phyloP scores from a whole-genome alignment of 2,888 invertebrate genomes.

The Drosophila formosana region DNA sequence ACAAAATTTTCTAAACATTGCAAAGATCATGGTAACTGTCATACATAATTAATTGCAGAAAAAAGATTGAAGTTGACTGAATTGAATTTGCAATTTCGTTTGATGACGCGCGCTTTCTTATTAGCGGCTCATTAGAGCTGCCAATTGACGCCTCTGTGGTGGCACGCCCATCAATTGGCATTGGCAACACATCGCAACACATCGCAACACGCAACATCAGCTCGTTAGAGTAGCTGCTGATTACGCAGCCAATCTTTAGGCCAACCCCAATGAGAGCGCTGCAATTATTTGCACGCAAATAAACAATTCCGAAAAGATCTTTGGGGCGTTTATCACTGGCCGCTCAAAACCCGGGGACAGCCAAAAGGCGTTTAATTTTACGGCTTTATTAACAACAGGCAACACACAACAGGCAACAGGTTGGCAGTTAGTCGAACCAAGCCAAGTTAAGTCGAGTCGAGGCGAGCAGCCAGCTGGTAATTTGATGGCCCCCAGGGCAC shows the following conservation, averaged over 20 bases:
- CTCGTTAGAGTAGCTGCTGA: conserved; percentile 50
- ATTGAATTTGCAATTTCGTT: conserved; percentile 1
- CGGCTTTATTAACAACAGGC: conserved; percentile 71
- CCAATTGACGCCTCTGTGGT: conserved; percentile 58
- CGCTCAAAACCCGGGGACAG: conserved; percentile 30
- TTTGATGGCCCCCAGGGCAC: conserved; percentile 66
- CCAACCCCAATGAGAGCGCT: conserved; percentile 18
- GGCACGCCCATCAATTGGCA: conserved; percentile 51
- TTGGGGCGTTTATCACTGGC: conserved; percentile 72
- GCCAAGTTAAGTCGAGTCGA: conserved; percentile 3
- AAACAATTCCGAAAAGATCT: conserved; percentile 73
- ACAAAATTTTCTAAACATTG: too few relatives aligned
- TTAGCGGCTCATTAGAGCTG: conserved; percentile 72
- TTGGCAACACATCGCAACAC: conserved; percentile 4
- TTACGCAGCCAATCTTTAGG: conserved; percentile 55
- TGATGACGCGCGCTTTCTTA: conserved; percentile 59
- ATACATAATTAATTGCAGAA: not conserved
- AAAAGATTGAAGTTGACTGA: not conserved
- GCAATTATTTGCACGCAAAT: conserved; percentile 77
- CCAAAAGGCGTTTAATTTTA: conserved; percentile 77
- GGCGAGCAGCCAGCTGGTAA: conserved; percentile 52
- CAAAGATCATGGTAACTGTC: not conserved
- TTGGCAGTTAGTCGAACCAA: conserved; percentile 21
- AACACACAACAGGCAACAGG: conserved; percentile 20
- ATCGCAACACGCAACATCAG: conserved; percentile 29